These are phyloP conservation scores for Columba janthina DNA, from an alignment of 2,113 vertebrate species.

Conservation along the genomic window DNA sequence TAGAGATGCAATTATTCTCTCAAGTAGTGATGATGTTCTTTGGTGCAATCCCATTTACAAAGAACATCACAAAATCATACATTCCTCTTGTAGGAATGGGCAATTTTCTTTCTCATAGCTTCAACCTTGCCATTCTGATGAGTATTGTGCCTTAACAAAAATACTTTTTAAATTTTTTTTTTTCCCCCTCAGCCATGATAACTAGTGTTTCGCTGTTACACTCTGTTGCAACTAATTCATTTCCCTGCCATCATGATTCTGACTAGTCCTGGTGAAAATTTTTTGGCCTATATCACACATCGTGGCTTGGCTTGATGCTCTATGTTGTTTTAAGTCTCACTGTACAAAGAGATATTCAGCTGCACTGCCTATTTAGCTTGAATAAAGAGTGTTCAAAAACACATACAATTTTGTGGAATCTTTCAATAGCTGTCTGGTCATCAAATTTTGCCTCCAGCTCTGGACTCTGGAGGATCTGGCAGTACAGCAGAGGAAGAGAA, in stretches of 20 bases:
- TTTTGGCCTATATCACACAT: background rate
- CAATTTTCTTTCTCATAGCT: background rate
- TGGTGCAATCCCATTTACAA: background rate
- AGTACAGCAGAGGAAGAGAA: background rate
- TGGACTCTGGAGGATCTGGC: background rate
- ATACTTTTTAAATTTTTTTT: background rate
- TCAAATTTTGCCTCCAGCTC: background rate
- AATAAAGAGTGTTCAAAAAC: background rate
- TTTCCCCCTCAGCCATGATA: background rate
- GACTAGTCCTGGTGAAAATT: background rate
- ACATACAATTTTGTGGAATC: background rate
- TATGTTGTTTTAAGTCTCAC: background rate
- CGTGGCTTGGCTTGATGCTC: background rate
- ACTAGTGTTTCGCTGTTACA: background rate
- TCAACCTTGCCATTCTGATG: background rate
- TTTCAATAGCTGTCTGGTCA: background rate
- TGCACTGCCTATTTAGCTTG: background rate
- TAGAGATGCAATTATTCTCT: background rate
- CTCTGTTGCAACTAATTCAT: background rate
- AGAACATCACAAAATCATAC: background rate
- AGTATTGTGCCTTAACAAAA: background rate
- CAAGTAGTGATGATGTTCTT: background rate
- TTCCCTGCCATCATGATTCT: background rate
- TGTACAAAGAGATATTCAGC: background rate
- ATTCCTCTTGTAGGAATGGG: background rate